Evolutionary conservation across 2,113 vertebrate species (phyloP).

Genomic region (Burhinus bistriatus): DNA sequence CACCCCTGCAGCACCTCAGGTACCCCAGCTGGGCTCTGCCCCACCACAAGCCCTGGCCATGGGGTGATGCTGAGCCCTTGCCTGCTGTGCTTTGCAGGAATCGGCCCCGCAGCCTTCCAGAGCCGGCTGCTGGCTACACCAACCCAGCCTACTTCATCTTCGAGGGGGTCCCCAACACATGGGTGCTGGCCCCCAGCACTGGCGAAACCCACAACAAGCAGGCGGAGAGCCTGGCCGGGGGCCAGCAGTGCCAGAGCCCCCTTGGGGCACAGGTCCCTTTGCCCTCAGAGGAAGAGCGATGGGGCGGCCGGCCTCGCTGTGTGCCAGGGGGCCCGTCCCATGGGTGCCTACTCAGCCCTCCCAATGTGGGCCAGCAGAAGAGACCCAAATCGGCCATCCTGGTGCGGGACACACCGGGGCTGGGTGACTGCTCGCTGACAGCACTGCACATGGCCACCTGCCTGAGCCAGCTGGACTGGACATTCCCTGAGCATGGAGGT

Average conservation of each 20-base stretch:
- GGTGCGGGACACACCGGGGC: background rate
- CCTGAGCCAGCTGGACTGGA: conserved; percentile 76
- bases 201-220: background rate
- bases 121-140: conserved; percentile 77
- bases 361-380: background rate
- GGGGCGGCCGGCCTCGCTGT: background rate
- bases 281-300: background rate
- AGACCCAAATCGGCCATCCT: conserved; percentile 12
- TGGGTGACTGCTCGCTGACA: conserved; percentile 80
- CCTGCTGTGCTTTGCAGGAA: conserved; percentile 30
- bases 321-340: rapidly evolving
- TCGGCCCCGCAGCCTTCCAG: conserved; percentile 58
- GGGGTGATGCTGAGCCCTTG: background rate
- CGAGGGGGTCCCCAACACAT: conserved; percentile 73
- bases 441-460: conserved; percentile 76
- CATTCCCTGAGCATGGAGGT: background rate
- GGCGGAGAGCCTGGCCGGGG: background rate
- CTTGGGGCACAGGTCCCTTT: rapidly evolving
- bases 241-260: background rate
- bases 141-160: conserved; percentile 90
- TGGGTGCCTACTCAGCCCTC: background rate
- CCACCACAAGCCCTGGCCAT: rapidly evolving
- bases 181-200: background rate
- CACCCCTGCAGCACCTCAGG: background rate
- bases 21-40: background rate